Evolutionary conservation across 2,113 vertebrate genomes (phyloP).

Genomic region (Notarius lentiginosus): DNA sequence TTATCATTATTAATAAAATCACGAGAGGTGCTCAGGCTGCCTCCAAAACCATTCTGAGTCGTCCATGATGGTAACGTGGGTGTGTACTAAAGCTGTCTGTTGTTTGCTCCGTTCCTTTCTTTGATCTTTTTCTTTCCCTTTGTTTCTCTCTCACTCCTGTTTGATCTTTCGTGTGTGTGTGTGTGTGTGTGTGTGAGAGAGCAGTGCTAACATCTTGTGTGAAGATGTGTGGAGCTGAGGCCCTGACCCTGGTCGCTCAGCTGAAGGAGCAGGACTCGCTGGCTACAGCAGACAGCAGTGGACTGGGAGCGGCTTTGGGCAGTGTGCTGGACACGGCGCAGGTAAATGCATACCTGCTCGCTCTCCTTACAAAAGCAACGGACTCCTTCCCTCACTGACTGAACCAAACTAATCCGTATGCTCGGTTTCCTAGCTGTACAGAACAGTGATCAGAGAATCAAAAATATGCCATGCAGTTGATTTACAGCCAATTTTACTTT

Average conservation of each 20-base stretch:
- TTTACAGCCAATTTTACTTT: not conserved
- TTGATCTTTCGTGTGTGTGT: not conserved
- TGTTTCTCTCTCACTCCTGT: not conserved
- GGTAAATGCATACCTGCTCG: constrained; percentile 64
- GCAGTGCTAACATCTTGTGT: constrained; percentile 84
- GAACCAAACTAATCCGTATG: not conserved
- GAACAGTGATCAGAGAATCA: not conserved
- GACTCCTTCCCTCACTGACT: not conserved
- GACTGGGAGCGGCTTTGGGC: constrained; percentile 71
- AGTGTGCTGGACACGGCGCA: constrained; percentile 75
- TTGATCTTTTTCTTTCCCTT: not conserved
- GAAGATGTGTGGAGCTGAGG: constrained; percentile 79
- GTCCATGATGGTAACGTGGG: not conserved
- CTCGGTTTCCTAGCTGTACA: not conserved
- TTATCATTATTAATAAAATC: not conserved
- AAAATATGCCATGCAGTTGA: not conserved
- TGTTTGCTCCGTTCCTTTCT: not conserved
- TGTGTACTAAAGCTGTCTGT: constrained; percentile 1
- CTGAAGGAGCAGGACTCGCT: constrained; percentile 74
- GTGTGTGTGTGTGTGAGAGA: not conserved
- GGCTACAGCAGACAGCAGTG: constrained; percentile 60
- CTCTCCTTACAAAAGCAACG: not conserved
- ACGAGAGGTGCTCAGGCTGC: not conserved
- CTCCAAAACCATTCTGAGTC: not conserved
- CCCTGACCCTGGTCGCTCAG: constrained; percentile 75